Percentiles rank a stretch among this genome's conserved stretches.
These are phyloP conservation scores for Sinohyriopsis cumingii DNA, from an alignment of 2,888 invertebrate genomes.

Conservation along the genomic window DNA sequence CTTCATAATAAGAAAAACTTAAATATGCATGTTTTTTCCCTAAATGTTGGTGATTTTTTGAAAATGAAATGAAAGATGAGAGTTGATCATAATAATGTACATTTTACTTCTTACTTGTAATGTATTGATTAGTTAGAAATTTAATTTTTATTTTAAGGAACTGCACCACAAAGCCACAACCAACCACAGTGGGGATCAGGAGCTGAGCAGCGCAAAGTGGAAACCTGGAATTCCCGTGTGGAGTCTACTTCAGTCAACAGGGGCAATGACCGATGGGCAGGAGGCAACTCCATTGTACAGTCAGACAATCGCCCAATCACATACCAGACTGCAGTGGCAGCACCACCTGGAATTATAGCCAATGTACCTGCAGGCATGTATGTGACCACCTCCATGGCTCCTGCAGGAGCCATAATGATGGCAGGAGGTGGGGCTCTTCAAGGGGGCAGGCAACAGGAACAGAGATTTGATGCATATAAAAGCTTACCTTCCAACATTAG, in stretches of 20 bases:
- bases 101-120: too few species aligned
- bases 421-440: conserved; percentile 35
- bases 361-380: conserved; percentile 47
- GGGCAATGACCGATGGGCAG: conserved; percentile 40
- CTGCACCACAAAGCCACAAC: conserved; percentile 21
- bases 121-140: too few species aligned
- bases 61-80: too few species aligned
- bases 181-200: conserved; percentile 36
- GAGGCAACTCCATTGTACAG: conserved; percentile 37
- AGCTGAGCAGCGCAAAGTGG: conserved; percentile 22
- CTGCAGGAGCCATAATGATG: conserved; percentile 42
- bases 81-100: too few species aligned
- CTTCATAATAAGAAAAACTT: too few species aligned
- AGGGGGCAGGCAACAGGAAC: conserved; percentile 39
- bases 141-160: conserved; percentile 6
- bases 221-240: conserved; percentile 21
- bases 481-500: conserved; percentile 29
- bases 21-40: too few species aligned
- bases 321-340: conserved; percentile 38
- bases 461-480: conserved; percentile 53
- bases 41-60: too few species aligned
- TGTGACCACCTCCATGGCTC: conserved; percentile 40
- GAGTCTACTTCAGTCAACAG: conserved; percentile 21
- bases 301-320: conserved; percentile 37
- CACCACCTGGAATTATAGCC: conserved; percentile 37